A percentile compares a stretch with the other conserved stretches of the same genome.
Conservation (phyloP, 1,140 invertebrate genomes). For the Pseudachorutes palmiensis region DNA sequence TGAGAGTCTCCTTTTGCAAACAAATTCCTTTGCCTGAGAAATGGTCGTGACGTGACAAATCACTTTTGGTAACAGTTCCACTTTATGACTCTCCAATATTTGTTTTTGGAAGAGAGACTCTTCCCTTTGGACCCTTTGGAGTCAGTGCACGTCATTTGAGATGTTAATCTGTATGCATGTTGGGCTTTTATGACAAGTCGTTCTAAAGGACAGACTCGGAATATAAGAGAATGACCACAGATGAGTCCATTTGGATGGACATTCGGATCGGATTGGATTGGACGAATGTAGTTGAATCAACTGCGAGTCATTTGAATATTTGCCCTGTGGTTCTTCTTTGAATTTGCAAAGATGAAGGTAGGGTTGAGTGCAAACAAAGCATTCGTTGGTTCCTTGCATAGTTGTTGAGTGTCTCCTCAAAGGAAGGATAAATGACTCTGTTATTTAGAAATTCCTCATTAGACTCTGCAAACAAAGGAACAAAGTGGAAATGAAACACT, state of each 20-base stretch:
- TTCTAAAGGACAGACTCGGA: neutral
- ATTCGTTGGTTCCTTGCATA: neutral
- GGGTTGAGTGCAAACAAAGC: slow-evolving; percentile 7
- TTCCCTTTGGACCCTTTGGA: neutral
- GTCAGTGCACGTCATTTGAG: neutral
- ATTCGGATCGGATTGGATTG: neutral
- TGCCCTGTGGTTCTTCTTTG: neutral
- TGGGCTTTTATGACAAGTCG: neutral
- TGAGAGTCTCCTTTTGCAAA: no score
- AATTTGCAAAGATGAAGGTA: neutral
- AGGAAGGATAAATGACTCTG: neutral
- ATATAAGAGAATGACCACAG: neutral
- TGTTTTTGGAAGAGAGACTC: neutral
- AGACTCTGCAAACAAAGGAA: neutral
- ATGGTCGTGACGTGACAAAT: slow-evolving; percentile 1
- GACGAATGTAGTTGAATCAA: neutral
- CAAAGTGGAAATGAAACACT: neutral
- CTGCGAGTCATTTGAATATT: neutral
- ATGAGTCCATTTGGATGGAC: no score
- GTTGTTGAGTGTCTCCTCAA: neutral
- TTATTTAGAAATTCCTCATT: neutral
- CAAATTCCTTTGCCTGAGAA: no score
- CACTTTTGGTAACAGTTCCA: neutral
- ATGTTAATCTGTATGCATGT: neutral
- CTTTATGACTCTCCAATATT: slow-evolving; percentile 2